Conservation (phyloP, 2,797 vertebrate species). For the Emydoidea blandingii region DNA sequence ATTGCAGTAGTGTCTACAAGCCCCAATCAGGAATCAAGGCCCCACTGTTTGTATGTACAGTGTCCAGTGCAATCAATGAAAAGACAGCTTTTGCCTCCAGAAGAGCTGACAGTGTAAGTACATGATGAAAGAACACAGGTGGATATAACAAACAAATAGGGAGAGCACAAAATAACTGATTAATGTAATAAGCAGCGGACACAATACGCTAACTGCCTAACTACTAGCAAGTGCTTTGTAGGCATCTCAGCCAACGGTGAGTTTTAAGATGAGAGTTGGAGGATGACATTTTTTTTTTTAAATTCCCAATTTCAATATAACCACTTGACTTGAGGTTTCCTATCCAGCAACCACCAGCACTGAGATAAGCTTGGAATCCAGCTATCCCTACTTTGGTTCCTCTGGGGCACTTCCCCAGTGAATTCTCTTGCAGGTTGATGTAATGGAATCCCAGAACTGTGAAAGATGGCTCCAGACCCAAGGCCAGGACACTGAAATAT, state of each 20-base stretch:
- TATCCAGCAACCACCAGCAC: background rate
- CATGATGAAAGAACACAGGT: background rate
- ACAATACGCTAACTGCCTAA: accelerated
- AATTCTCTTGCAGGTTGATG: background rate
- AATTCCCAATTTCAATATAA: background rate
- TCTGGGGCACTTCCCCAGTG: background rate
- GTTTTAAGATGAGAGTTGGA: accelerated
- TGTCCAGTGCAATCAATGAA: background rate
- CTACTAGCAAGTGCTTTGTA: accelerated
- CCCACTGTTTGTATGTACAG: background rate
- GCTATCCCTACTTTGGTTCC: background rate
- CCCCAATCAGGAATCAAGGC: background rate
- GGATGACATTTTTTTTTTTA: background rate
- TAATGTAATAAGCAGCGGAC: background rate
- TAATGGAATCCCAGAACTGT: background rate
- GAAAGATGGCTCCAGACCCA: background rate
- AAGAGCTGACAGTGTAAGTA: background rate
- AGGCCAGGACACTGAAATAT: background rate
- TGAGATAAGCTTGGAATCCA: background rate
- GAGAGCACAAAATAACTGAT: background rate
- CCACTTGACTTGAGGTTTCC: background rate
- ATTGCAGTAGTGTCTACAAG: background rate
- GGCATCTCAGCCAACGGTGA: background rate
- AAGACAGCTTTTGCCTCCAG: background rate
- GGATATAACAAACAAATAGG: background rate